A percentile compares a stretch with the other conserved stretches of the same genome.
These are phyloP conservation scores for Oreamnos americanus DNA, from an alignment of 2,113 vertebrate genomes.

Conservation along the genomic window DNA sequence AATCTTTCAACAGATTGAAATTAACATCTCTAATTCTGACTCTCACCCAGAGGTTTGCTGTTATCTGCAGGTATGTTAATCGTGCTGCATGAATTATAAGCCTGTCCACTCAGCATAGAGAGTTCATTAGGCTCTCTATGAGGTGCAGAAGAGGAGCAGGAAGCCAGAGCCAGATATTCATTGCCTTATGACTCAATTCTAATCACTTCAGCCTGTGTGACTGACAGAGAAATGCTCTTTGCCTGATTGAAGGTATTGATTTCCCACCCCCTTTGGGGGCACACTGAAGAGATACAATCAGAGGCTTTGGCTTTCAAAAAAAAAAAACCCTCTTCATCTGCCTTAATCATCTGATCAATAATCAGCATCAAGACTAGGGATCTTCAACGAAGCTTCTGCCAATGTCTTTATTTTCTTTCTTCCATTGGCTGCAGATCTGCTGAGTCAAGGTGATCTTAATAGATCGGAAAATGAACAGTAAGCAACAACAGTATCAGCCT, in stretches of 20 bases:
- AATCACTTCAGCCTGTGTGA: constrained; percentile 94
- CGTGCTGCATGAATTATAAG: constrained; percentile 55
- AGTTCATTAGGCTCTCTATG: constrained; percentile 91
- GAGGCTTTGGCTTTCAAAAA: constrained; percentile 90
- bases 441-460: constrained; percentile 93
- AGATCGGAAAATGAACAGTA: constrained; percentile 87
- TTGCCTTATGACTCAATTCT: constrained; percentile 96
- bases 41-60: constrained; percentile 23
- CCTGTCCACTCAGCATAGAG: constrained; percentile 78
- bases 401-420: constrained; percentile 85
- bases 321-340: constrained; percentile 95
- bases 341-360: constrained; percentile 98
- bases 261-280: constrained; percentile 88
- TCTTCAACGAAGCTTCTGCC: constrained; percentile 88
- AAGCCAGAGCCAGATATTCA: constrained; percentile 90
- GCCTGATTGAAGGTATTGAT: constrained; percentile 97
- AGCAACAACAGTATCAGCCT: constrained; percentile 79
- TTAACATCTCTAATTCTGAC: constrained; percentile 48
- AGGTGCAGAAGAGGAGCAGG: constrained; percentile 87
- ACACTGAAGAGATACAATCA: constrained; percentile 91
- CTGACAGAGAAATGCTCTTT: constrained; percentile 93
- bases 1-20: constrained; percentile 57
- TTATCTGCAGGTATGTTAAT: constrained; percentile 74
- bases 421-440: constrained; percentile 89
- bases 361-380: constrained; percentile 88